Conservation (phyloP, 2,888 invertebrate species). For the Galeruca laticollis region DNA sequence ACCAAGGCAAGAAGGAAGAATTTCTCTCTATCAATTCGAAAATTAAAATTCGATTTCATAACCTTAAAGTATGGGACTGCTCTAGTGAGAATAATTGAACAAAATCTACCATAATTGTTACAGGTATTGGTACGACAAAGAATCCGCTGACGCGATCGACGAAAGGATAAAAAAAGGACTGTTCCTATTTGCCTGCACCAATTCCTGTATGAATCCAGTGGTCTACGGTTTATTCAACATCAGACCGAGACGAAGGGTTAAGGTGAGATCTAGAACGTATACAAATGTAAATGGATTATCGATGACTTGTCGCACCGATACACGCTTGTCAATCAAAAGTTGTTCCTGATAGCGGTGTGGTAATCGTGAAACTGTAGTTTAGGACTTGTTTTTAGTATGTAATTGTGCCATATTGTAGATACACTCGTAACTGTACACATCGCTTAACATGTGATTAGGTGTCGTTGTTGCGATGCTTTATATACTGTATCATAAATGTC, state of each 20-base stretch:
- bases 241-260: constrained; percentile 67
- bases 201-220: constrained; percentile 96
- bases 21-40: no score
- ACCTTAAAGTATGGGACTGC: no score
- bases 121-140: constrained; percentile 87
- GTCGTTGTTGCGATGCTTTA: no score
- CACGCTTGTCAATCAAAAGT: constrained; percentile 51
- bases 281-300: constrained; percentile 49
- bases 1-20: no score
- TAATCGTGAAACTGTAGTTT: not conserved
- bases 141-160: constrained; percentile 78
- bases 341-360: constrained; percentile 16
- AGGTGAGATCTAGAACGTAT: constrained; percentile 65
- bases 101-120: constrained; percentile 40
- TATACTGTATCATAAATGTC: no score
- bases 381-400: not conserved
- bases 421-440: not conserved
- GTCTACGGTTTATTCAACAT: constrained; percentile 93
- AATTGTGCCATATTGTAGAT: not conserved
- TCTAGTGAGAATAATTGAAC: no score
- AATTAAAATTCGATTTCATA: no score
- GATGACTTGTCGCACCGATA: constrained; percentile 56
- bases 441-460: no score
- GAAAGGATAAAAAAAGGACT: constrained; percentile 85
- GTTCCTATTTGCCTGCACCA: constrained; percentile 95